Conservation (phyloP, 2,888 invertebrate species). For the Lepidonotus clava region DNA sequence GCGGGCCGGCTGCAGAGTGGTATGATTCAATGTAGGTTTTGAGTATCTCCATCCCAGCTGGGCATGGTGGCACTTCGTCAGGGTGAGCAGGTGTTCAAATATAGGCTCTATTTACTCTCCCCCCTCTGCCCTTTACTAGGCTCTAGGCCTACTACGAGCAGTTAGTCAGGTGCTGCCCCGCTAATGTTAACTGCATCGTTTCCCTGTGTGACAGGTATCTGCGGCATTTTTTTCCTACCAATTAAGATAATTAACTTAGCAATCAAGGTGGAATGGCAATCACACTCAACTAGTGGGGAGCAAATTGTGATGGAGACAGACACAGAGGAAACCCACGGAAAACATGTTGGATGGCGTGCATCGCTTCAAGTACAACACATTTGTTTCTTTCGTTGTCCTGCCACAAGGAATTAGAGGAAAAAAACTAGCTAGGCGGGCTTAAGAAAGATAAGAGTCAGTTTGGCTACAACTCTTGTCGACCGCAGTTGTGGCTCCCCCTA, state of each 20-base stretch:
- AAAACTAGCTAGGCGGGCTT: background rate
- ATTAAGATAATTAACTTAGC: background rate
- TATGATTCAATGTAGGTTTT: background rate
- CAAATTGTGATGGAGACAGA: background rate
- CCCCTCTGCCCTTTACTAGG: background rate
- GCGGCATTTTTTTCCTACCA: background rate
- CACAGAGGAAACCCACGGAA: background rate
- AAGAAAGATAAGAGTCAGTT: background rate
- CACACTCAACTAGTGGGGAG: background rate
- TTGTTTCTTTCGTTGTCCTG: background rate
- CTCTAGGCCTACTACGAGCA: background rate
- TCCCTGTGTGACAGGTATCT: background rate
- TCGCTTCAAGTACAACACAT: background rate
- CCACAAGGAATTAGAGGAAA: background rate
- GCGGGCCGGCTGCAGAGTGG: background rate
- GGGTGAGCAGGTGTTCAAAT: background rate
- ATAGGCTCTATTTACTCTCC: background rate
- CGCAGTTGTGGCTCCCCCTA: background rate
- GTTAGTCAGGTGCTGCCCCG: background rate
- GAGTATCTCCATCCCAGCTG: background rate
- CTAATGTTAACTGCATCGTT: background rate
- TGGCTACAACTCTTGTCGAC: background rate
- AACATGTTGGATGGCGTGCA: background rate
- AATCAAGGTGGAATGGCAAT: background rate
- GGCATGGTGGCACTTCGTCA: background rate